These are phyloP conservation scores for Tubiluchus corallicola DNA, from an alignment of 2,888 invertebrate genomes.

Conservation along the genomic window DNA sequence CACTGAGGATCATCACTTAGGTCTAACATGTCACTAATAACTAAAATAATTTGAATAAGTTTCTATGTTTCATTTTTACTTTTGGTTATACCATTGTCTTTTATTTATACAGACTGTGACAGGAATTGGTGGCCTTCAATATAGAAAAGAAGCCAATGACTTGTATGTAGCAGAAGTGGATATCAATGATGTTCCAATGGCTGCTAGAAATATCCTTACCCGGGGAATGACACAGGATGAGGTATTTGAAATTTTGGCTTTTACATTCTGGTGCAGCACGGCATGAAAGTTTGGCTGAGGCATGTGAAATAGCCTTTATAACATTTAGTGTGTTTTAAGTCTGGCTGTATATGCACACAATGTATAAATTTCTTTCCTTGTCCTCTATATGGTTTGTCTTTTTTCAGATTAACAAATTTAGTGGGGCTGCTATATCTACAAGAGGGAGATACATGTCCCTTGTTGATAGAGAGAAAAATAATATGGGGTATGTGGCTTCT, in stretches of 20 bases:
- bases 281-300: too few relatives aligned
- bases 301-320: too few relatives aligned
- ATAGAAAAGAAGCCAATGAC: constrained; percentile 13
- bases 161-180: constrained; percentile 37
- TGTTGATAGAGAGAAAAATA: constrained; percentile 33
- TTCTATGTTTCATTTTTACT: too few relatives aligned
- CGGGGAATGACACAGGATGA: constrained; percentile 40
- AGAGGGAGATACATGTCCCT: constrained; percentile 38
- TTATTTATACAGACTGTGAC: not conserved
- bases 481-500: constrained; percentile 22
- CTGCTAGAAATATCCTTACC: constrained; percentile 38
- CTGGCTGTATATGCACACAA: too few relatives aligned
- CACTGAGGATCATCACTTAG: too few relatives aligned
- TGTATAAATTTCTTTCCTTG: not conserved
- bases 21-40: too few relatives aligned
- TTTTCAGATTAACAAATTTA: constrained; percentile 25
- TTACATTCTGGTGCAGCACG: too few relatives aligned
- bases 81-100: too few relatives aligned
- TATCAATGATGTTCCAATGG: constrained; percentile 39
- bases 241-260: too few relatives aligned
- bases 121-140: not conserved
- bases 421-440: constrained; percentile 39
- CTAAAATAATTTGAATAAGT: too few relatives aligned
- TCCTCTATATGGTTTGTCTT: too few relatives aligned
- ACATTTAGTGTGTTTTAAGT: too few relatives aligned